phyloP scores from a whole-genome alignment of 2,888 invertebrate genomes.

The Torymus aiolomorphi region DNA sequence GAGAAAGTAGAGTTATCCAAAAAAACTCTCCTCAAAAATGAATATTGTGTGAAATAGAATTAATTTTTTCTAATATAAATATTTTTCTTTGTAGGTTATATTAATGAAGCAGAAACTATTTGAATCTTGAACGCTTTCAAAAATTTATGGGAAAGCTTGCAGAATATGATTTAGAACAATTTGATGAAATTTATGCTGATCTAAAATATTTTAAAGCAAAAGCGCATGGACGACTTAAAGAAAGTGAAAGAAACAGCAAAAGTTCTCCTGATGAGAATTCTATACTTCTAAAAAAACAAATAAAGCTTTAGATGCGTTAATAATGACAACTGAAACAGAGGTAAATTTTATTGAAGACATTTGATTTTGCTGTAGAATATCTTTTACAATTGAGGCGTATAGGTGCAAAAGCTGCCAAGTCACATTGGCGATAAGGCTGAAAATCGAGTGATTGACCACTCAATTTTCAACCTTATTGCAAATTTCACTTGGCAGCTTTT shows the following conservation, averaged over 20 bases:
- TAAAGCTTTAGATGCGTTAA: constrained; percentile 75
- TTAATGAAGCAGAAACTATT: constrained; percentile 92
- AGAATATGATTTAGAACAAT: constrained; percentile 85
- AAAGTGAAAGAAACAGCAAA: constrained; percentile 72
- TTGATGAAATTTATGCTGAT: constrained; percentile 87
- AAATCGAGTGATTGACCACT: too few species aligned
- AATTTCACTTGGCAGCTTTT: too few species aligned
- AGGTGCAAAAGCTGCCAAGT: too few species aligned
- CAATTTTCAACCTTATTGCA: too few species aligned
- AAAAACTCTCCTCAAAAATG: neutral
- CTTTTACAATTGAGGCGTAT: too few species aligned
- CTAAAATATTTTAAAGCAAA: constrained; percentile 89
- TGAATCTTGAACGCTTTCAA: constrained; percentile 91
- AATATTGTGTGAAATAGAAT: constrained; percentile 19
- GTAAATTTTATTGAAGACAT: constrained; percentile 7
- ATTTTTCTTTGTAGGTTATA: constrained; percentile 83
- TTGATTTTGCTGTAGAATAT: too few species aligned
- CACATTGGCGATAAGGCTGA: too few species aligned
- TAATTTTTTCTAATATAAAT: neutral
- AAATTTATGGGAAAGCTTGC: constrained; percentile 87
- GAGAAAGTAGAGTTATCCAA: neutral
- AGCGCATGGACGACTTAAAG: constrained; percentile 80
- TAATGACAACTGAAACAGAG: constrained; percentile 45
- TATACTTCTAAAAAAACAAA: constrained; percentile 61
- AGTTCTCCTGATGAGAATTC: constrained; percentile 59